A percentile compares a stretch with the other conserved stretches of the same genome.
Evolutionary conservation across 1,140 invertebrate species (phyloP).

Genomic region (Chelonus insularis): DNA sequence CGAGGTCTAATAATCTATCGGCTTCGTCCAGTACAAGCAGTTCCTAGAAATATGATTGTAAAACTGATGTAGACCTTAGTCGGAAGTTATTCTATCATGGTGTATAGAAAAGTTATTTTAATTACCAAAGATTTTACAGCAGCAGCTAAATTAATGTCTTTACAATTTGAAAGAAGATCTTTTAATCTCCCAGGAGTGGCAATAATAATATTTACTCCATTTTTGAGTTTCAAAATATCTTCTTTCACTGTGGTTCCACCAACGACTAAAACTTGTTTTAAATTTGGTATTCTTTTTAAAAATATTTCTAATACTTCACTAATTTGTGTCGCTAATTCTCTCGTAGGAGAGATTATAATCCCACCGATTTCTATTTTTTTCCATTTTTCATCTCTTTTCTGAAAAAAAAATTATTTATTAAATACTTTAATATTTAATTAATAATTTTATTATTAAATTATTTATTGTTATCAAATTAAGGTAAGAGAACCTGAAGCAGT

Average conservation of each 20-base stretch:
- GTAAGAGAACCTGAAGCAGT: slow-evolving; percentile 77
- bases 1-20: slow-evolving; percentile 89
- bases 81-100: too few species aligned
- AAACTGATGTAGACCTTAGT: too few species aligned
- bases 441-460: neutral
- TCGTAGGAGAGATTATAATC: slow-evolving; percentile 89
- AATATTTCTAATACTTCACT: slow-evolving; percentile 73
- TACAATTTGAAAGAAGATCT: slow-evolving; percentile 76
- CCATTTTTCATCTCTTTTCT: slow-evolving; percentile 62
- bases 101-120: too few species aligned
- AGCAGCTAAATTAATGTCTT: slow-evolving; percentile 66
- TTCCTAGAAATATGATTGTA: slow-evolving; percentile 71
- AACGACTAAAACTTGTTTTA: slow-evolving; percentile 72
- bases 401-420: slow-evolving; percentile 15
- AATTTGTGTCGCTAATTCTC: slow-evolving; percentile 91
- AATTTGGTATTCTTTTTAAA: slow-evolving; percentile 58
- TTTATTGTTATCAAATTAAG: slow-evolving; percentile 38
- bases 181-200: slow-evolving; percentile 91
- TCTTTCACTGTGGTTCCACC: slow-evolving; percentile 78
- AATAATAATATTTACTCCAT: slow-evolving; percentile 85
- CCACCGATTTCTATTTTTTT: slow-evolving; percentile 81
- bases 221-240: slow-evolving; percentile 72
- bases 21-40: slow-evolving; percentile 96
- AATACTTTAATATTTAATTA: neutral
- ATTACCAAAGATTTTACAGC: slow-evolving; percentile 76